These are phyloP conservation scores for Druceiella hillmani DNA, from an alignment of 2,888 invertebrate genomes.

Conservation along the genomic window DNA sequence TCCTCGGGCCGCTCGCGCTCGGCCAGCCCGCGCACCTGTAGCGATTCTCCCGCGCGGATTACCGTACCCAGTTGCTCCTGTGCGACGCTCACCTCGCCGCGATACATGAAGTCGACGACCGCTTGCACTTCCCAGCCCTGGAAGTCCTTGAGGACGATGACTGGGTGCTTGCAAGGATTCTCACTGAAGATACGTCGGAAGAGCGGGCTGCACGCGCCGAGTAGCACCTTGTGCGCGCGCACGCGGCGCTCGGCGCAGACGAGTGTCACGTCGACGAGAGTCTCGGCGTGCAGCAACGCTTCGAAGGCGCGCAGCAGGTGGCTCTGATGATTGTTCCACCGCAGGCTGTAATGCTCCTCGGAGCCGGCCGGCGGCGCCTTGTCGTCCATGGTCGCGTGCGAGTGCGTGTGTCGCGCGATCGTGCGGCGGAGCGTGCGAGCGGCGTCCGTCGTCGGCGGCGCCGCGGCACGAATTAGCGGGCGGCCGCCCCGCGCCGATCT, in stretches of 20 bases:
- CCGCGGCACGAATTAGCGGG: slow-evolving; percentile 19
- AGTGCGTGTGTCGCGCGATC: slow-evolving; percentile 36
- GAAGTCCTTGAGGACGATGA: slow-evolving; percentile 87
- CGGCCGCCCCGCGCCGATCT: slow-evolving; percentile 42
- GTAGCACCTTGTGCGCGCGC: slow-evolving; percentile 85
- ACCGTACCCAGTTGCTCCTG: slow-evolving; percentile 79
- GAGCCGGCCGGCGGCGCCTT: slow-evolving; percentile 37
- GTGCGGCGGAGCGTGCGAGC: slow-evolving; percentile 25
- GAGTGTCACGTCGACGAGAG: slow-evolving; percentile 84
- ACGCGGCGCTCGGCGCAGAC: slow-evolving; percentile 83
- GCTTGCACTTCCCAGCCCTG: slow-evolving; percentile 85
- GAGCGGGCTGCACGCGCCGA: slow-evolving; percentile 85
- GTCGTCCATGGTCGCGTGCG: slow-evolving; percentile 41
- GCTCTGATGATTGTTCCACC: slow-evolving; percentile 92
- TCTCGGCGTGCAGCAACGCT: slow-evolving; percentile 79
- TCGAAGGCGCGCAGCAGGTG: slow-evolving; percentile 86
- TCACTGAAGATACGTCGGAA: slow-evolving; percentile 86
- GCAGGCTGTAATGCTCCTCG: slow-evolving; percentile 82
- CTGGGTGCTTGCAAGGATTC: slow-evolving; percentile 90
- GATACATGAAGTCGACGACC: slow-evolving; percentile 91
- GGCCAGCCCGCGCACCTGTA: slow-evolving; percentile 77
- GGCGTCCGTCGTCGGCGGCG: slow-evolving; percentile 22
- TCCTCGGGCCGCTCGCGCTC: slow-evolving; percentile 54
- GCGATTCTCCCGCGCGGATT: slow-evolving; percentile 81
- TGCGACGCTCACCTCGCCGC: slow-evolving; percentile 84